Base-by-base conservation (phyloP, 2,797 vertebrate species). In the Hippopotamyrus pictus region DNA sequence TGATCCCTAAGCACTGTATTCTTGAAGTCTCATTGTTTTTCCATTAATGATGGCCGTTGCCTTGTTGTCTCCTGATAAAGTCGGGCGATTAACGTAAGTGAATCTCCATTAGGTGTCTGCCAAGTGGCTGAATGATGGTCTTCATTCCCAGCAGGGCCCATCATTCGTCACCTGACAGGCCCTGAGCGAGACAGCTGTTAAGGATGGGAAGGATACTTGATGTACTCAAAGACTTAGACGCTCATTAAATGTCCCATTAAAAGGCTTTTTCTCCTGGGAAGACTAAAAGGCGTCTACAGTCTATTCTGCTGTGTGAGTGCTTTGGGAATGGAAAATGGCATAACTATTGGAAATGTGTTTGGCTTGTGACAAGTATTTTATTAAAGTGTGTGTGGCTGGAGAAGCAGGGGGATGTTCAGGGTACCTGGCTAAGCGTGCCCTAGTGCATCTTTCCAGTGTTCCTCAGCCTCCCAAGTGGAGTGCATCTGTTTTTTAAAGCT, bases 81-180 rank as follows among this genome's bases (percentile, higher is more conserved):
- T 54, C 33, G 57, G 90, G 88, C 90, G 90, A 89, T 57, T 85
- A 87, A 90, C 53, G 29, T 89, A 76, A 79, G 87, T 91, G 87
- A 88, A 88, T 89, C 51, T 69, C 25, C 46, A 73, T 88, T 88
- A 87, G 46, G 54, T 82, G 12, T 88, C 59, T 69, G 88, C 25
- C 73, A 88, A 57, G 41, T 57, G 14, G 19, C 76, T 86, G 88
- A 90, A 88, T 91, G 89, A 92, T 88, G 88, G 29, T 29, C 62
- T 62, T 87, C 62, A 86, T 76, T 90, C 88, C 88, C 86, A 33
- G 25, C 62, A 29, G 19, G 11, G 41, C 54, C 69, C 50, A 3
- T 25, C 88, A 44, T 33, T 12, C 25, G 25, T 69, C 62, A 69
- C 62, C 62, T 69, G 62, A 69, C 62, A 33, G 25, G 11, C 25